These are phyloP conservation scores for Silurus lanzhouensis DNA, from an alignment of 2,797 vertebrate species.

Conservation along the genomic window DNA sequence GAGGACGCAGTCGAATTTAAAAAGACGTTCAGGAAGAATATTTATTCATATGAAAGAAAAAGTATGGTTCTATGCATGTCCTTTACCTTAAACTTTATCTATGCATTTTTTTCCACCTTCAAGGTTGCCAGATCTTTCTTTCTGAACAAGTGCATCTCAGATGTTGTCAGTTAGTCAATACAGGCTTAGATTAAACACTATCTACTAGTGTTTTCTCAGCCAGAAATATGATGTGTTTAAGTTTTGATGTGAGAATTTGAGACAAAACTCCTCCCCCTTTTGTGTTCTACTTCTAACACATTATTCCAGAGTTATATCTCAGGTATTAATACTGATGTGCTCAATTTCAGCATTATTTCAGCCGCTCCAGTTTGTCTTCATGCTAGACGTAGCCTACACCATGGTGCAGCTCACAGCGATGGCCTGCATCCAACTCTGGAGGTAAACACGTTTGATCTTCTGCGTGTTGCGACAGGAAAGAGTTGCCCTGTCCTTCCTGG, in stretches of 20 bases:
- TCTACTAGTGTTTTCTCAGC: too few relatives aligned
- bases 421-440: conserved; percentile 31
- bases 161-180: too few relatives aligned
- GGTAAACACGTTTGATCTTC: conserved; percentile 45
- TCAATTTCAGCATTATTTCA: not conserved
- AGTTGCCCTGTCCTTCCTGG: conserved; percentile 49
- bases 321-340: not conserved
- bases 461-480: conserved; percentile 53
- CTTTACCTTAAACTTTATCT: not conserved
- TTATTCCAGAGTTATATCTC: too few relatives aligned
- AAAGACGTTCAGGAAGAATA: conserved; percentile 21
- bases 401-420: conserved; percentile 13
- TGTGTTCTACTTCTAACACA: too few relatives aligned
- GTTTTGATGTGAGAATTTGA: too few relatives aligned
- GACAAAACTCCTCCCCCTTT: too few relatives aligned
- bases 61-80: not conserved
- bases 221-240: too few relatives aligned
- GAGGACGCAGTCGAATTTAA: not conserved
- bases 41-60: conserved; percentile 45
- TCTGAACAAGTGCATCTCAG: too few relatives aligned
- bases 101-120: too few relatives aligned
- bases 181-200: too few relatives aligned
- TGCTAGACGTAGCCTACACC: not conserved
- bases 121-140: too few relatives aligned
- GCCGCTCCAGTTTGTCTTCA: not conserved